Evolutionary conservation across 1,140 invertebrate genomes (phyloP).

Genomic region (Pemphigus obesinymphae): DNA sequence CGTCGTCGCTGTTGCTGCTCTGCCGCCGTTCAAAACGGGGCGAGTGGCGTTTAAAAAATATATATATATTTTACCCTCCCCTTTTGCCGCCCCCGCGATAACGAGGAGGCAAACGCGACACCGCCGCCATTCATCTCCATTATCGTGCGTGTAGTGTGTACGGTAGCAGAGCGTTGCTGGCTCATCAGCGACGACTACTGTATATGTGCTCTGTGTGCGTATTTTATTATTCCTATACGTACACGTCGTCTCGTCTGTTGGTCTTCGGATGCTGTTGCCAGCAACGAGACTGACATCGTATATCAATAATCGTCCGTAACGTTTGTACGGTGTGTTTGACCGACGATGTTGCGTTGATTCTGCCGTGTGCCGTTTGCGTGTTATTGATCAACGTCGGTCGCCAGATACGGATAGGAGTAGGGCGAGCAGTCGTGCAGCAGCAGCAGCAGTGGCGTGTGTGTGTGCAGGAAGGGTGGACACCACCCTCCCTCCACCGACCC

Average conservation of each 20-base stretch:
- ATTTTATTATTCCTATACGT: too few relatives aligned
- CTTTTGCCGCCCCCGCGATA: background rate
- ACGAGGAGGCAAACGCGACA: background rate
- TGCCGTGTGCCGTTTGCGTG: background rate
- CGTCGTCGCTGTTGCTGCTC: background rate
- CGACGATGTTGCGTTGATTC: background rate
- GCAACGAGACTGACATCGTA: too few relatives aligned
- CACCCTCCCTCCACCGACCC: background rate
- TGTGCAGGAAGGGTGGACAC: slow-evolving; percentile 15
- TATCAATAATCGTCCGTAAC: background rate
- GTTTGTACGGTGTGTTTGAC: background rate
- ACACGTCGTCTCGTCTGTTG: too few relatives aligned
- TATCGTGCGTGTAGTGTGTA: too few relatives aligned
- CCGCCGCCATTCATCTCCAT: too few relatives aligned
- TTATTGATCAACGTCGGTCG: slow-evolving; percentile 17
- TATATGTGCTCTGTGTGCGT: too few relatives aligned
- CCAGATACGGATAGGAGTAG: background rate
- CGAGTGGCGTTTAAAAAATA: background rate
- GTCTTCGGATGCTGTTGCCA: too few relatives aligned
- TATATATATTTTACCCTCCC: too few relatives aligned
- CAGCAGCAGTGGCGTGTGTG: background rate
- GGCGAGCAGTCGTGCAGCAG: background rate
- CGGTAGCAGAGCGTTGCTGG: background rate
- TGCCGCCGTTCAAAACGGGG: background rate
- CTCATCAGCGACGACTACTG: background rate